Conservation (phyloP, 2,113 vertebrate genomes). For the Sialia sialis region DNA sequence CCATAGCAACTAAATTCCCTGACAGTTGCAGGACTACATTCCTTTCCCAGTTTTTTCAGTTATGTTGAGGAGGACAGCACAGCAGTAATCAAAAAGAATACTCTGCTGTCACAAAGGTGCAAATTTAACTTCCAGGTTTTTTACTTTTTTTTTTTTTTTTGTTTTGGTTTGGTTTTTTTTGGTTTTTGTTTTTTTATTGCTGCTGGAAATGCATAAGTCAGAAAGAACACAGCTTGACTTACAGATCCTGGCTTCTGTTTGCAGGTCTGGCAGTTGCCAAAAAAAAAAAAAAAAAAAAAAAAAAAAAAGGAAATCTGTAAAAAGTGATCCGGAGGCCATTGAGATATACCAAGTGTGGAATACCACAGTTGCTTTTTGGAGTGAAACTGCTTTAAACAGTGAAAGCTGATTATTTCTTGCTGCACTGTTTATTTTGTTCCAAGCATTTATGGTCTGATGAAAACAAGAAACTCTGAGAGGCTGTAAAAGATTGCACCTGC, state of each 20-base stretch:
- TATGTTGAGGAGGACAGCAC: not conserved
- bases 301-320: slow-evolving; percentile 10
- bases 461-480: slow-evolving; percentile 33
- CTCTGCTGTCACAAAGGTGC: not conserved
- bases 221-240: slow-evolving; percentile 56
- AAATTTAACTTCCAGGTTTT: not conserved
- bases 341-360: slow-evolving; percentile 19
- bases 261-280: slow-evolving; percentile 31
- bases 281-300: not conserved
- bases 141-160: too few species aligned
- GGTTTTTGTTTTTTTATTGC: not conserved
- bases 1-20: slow-evolving; percentile 50
- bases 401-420: slow-evolving; percentile 33
- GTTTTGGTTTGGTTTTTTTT: not conserved
- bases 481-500: slow-evolving; percentile 56
- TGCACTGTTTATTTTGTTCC: slow-evolving; percentile 42
- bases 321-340: slow-evolving; percentile 16
- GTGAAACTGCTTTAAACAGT: not conserved
- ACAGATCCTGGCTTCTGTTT: slow-evolving; percentile 51
- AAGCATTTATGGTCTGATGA: not conserved
- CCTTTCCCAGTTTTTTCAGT: not conserved
- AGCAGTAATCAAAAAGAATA: not conserved
- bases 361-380: slow-evolving; percentile 24
- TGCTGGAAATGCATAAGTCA: slow-evolving; percentile 18
- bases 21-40: slow-evolving; percentile 1